These are phyloP conservation scores for Drosophila dunni DNA, from an alignment of 1,140 invertebrate genomes.

Conservation along the genomic window DNA sequence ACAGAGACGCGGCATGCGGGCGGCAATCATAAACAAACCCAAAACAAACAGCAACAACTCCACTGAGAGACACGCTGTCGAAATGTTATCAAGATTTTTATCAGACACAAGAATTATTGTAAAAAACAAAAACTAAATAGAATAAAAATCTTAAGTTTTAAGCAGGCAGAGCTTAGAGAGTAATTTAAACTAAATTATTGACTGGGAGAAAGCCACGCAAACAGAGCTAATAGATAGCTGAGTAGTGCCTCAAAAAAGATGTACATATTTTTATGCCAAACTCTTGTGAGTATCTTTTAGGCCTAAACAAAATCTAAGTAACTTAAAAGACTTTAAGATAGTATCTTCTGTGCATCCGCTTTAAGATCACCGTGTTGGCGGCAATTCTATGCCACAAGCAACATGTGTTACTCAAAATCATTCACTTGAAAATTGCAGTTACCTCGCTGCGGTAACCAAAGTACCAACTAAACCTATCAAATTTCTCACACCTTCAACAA, in stretches of 20 bases:
- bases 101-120: not conserved
- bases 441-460: constrained; percentile 52
- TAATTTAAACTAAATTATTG: too few species aligned
- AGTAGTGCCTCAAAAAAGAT: too few species aligned
- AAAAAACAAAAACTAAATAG: not conserved
- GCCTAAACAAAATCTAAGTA: too few species aligned
- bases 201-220: too few species aligned
- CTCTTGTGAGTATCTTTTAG: too few species aligned
- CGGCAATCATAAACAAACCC: constrained; percentile 66
- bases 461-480: constrained; percentile 48
- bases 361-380: not conserved
- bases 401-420: constrained; percentile 35
- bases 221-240: too few species aligned
- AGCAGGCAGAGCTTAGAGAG: too few species aligned
- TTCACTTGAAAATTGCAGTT: constrained; percentile 62
- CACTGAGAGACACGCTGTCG: not conserved
- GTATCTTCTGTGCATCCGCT: too few species aligned
- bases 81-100: not conserved
- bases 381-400: not conserved
- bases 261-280: too few species aligned
- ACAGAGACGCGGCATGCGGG: constrained; percentile 23
- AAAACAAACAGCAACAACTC: constrained; percentile 27
- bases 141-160: not conserved
- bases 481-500: constrained; percentile 75
- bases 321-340: too few species aligned